Percentiles rank a stretch among this genome's conserved stretches.
phyloP scores from a whole-genome alignment of 2,797 vertebrate species.

The Salmo trutta region DNA sequence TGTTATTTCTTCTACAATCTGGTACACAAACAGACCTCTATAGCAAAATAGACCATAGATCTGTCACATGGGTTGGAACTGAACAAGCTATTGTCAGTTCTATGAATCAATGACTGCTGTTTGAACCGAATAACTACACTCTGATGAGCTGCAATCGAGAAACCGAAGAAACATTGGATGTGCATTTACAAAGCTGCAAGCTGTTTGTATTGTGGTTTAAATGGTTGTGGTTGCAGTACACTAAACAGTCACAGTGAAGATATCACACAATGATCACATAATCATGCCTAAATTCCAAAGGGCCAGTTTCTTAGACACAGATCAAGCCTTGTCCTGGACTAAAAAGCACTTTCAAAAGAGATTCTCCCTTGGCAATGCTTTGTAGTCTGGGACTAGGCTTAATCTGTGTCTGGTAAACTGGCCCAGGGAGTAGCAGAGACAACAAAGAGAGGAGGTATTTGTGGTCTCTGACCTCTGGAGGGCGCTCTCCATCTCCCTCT shows the following conservation, averaged over 20 bases:
- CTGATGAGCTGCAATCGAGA: background rate
- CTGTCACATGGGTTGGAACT: background rate
- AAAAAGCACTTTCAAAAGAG: background rate
- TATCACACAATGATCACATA: background rate
- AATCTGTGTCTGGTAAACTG: background rate
- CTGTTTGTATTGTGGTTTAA: background rate
- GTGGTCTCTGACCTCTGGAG: slow-evolving; percentile 78
- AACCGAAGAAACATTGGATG: background rate
- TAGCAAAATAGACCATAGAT: background rate
- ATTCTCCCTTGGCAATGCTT: background rate
- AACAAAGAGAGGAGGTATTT: background rate
- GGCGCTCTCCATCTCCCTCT: slow-evolving; percentile 83
- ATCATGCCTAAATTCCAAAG: background rate
- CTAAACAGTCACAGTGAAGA: background rate
- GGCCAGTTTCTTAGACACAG: background rate
- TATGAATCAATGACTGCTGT: background rate
- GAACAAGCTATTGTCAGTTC: background rate
- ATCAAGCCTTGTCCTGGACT: background rate
- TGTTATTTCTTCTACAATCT: background rate
- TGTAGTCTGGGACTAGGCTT: background rate
- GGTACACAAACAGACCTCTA: background rate
- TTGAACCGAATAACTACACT: background rate
- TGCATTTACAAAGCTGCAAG: background rate
- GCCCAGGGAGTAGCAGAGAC: background rate
- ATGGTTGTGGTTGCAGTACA: background rate